Base-by-base conservation (phyloP, 30 jellyfish, hydroid and myxozoan species). In the Aurelia aurita complex sp. Pacific region DNA sequence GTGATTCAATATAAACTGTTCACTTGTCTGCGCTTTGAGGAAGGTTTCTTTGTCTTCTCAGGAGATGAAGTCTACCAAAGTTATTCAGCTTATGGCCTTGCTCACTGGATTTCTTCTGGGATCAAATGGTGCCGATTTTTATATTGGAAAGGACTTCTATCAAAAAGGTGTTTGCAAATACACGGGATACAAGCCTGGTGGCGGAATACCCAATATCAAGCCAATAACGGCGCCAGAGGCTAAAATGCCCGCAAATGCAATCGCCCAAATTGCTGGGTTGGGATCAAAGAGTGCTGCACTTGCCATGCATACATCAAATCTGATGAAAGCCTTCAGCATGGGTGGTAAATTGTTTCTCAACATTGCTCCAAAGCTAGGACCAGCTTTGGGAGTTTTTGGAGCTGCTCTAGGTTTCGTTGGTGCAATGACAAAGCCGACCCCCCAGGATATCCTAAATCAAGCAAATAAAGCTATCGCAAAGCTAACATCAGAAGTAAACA, bases 371-470 rank as follows among this genome's bases (percentile, higher is more conserved):
- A 81, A 81, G 33, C 74, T 81, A 18, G 77, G 74, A 66, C 46
- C 81, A 81, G 65, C 81, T 52, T 53, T 81, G 33, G 90, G 90
- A 5, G 82, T 67, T 16, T 81, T 81, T 67, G 90, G 90, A 12
- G 70, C 68, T 38, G 90, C 76, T 6, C 46, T 81, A 5, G 90
- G 87, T 9, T 34, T 81, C 46, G 64, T 81, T 2, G 43, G 60
- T 29, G 90, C 55, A 2, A 3, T 81, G 18, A 7, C 87, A 65
- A 12, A 12, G 43, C 89, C 89, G 23, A 29, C 87, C 3, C 76
- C 90, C 23, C 73, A 65, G 33, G 90, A 81, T 54, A 67, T 67
- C 29, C 34, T 81, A 23, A 16, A 66, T 17, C 70, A 68, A 32
- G 68, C 87, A 67, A 81, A 81, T 54, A 65, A 66, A 42, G 90